phyloP scores from a whole-genome alignment of 2,113 vertebrate species.

The Gadus macrocephalus region DNA sequence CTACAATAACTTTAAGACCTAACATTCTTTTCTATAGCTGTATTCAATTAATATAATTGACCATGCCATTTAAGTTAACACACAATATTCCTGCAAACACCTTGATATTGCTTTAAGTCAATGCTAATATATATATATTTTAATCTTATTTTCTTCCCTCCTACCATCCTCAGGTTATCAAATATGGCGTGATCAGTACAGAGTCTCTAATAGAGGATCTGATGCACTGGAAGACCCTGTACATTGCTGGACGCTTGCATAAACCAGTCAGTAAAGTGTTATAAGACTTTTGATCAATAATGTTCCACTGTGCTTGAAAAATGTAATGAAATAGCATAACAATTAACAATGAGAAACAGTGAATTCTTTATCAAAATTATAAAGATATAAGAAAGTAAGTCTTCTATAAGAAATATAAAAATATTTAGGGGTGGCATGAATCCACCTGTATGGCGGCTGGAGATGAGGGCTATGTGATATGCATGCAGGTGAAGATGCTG shows the following conservation, averaged over 20 bases:
- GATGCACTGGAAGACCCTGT: constrained; percentile 88
- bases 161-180: constrained; percentile 79
- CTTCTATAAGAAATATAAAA: too few species aligned
- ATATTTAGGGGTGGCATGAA: background rate
- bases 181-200: constrained; percentile 92
- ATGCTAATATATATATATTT: background rate
- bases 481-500: constrained; percentile 85
- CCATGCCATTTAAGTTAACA: background rate
- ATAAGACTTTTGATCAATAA: background rate
- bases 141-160: background rate
- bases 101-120: too few species aligned
- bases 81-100: background rate
- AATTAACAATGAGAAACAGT: too few species aligned
- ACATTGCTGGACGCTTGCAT: constrained; percentile 90
- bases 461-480: background rate
- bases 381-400: too few species aligned
- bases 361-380: too few species aligned
- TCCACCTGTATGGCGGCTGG: background rate
- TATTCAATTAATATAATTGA: too few species aligned
- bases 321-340: too few species aligned
- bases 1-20: too few species aligned
- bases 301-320: too few species aligned
- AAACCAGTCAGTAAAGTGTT: constrained; percentile 82
- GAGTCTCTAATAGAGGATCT: constrained; percentile 85
- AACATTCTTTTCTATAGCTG: too few species aligned